Conservation (phyloP, 1,140 invertebrate genomes). For the Mactra quadrangularis region DNA sequence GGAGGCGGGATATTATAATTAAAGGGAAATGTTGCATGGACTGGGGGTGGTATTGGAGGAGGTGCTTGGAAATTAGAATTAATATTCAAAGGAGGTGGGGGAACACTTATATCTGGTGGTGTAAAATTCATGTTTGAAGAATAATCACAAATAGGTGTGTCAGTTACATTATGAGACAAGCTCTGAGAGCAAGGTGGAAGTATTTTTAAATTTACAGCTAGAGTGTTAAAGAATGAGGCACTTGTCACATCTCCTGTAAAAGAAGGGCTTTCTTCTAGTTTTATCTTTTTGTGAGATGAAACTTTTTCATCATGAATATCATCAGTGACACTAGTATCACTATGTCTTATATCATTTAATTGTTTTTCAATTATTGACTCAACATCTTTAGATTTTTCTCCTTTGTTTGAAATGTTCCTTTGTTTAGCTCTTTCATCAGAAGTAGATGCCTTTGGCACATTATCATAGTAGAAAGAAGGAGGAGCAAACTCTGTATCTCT, state of each 20-base stretch:
- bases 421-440: neutral
- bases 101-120: neutral
- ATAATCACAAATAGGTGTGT: too few species aligned
- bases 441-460: neutral
- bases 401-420: neutral
- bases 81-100: neutral
- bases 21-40: neutral
- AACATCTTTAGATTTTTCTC: neutral
- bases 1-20: conserved; percentile 2
- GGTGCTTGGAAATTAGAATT: neutral
- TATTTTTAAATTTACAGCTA: neutral
- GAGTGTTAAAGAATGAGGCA: neutral
- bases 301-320: too few species aligned
- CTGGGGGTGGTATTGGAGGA: neutral
- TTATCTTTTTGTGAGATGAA: neutral
- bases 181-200: neutral
- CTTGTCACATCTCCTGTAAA: too few species aligned
- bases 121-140: too few species aligned
- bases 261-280: neutral
- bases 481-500: conserved; percentile 72
- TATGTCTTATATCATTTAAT: neutral
- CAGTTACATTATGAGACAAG: neutral
- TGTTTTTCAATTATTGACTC: conserved; percentile 15
- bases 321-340: neutral
- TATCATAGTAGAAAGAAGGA: conserved; percentile 67